Evolutionary conservation across 2,797 vertebrate genomes (phyloP).

Genomic region (Cryptoblepharus egeriae): DNA sequence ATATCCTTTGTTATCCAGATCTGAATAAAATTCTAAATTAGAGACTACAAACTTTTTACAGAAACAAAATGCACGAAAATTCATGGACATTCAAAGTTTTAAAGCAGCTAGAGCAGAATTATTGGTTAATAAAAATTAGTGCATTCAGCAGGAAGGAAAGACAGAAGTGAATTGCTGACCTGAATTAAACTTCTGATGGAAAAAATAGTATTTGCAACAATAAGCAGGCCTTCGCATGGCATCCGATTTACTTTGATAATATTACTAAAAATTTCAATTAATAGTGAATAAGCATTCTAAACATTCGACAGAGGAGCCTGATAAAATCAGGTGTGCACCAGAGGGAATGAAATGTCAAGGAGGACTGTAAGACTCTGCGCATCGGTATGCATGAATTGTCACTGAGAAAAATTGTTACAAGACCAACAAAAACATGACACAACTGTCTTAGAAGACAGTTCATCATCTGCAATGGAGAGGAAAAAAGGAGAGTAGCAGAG

Average conservation of each 20-base stretch:
- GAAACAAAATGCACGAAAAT: too few species aligned
- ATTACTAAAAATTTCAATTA: background rate
- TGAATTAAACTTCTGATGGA: background rate
- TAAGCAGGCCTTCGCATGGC: conserved; percentile 51
- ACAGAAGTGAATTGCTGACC: background rate
- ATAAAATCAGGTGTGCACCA: conserved; percentile 50
- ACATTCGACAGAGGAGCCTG: conserved; percentile 42
- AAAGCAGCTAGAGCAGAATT: too few species aligned
- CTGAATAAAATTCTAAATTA: background rate
- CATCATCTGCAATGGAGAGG: conserved; percentile 44
- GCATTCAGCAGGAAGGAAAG: too few species aligned
- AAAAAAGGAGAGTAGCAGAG: conserved; percentile 44
- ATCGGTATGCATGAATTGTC: conserved; percentile 67
- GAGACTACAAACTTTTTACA: too few species aligned
- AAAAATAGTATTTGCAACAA: conserved; percentile 1
- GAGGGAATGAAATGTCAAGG: conserved; percentile 59
- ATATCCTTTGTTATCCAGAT: background rate
- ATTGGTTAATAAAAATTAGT: too few species aligned
- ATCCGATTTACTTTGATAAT: conserved; percentile 21
- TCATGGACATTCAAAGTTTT: too few species aligned
- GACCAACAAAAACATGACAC: conserved; percentile 62
- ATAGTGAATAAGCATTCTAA: background rate
- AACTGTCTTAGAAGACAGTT: conserved; percentile 64
- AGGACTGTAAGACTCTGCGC: conserved; percentile 62
- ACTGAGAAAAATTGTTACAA: conserved; percentile 59